phyloP scores from a whole-genome alignment of 1,140 invertebrate genomes.

The Drosophila kepulauana region DNA sequence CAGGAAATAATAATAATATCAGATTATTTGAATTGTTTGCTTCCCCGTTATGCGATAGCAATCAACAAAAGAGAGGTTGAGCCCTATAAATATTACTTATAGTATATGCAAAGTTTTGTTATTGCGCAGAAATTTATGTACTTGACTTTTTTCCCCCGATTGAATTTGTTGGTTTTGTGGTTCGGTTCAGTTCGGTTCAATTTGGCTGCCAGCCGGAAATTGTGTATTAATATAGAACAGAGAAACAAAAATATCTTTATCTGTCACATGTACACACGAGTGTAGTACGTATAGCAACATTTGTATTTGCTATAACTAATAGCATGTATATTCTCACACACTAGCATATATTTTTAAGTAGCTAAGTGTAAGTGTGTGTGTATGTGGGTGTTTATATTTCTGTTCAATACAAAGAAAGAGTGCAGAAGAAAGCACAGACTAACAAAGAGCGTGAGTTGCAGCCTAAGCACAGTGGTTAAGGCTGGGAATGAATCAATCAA shows the following conservation, averaged over 20 bases:
- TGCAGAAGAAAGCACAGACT: conserved; percentile 9
- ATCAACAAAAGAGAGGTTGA: neutral
- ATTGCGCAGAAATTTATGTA: conserved; percentile 39
- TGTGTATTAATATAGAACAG: conserved; percentile 54
- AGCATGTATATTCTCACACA: conserved; percentile 17
- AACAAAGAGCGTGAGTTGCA: conserved; percentile 7
- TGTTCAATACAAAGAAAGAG: conserved; percentile 5
- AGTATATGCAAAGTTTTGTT: conserved; percentile 1
- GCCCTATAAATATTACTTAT: conserved; percentile 8
- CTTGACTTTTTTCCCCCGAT: conserved; percentile 18
- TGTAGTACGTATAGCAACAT: conserved; percentile 24
- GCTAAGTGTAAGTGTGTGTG: neutral
- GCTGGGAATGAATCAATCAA: too few species aligned
- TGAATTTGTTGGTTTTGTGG: conserved; percentile 17
- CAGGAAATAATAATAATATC: neutral
- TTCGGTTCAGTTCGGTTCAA: neutral
- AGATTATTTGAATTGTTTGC: neutral
- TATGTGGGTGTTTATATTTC: neutral
- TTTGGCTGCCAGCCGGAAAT: conserved; percentile 46
- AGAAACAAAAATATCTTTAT: conserved; percentile 48
- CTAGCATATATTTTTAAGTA: neutral
- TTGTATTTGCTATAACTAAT: conserved; percentile 48
- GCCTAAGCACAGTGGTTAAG: conserved; percentile 6
- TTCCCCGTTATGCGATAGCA: neutral
- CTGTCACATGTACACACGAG: conserved; percentile 42